A percentile compares a stretch with the other conserved stretches of the same genome.
Evolutionary conservation across 2,888 invertebrate species (phyloP).

Genomic region (Druceiella hillmani): DNA sequence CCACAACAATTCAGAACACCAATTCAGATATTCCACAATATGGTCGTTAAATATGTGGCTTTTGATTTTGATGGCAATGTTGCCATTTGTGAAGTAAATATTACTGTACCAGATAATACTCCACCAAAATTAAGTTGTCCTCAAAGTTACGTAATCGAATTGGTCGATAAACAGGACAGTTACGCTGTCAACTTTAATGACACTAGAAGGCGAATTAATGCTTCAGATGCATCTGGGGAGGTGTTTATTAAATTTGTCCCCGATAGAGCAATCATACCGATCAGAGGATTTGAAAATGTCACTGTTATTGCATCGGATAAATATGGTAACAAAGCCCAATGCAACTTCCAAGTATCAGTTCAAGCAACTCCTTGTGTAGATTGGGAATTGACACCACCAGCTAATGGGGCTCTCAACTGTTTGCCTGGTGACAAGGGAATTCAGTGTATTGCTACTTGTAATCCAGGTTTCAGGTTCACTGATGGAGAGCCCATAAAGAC

Average conservation of each 20-base stretch:
- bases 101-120: conserved; percentile 90
- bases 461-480: conserved; percentile 82
- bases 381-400: conserved; percentile 88
- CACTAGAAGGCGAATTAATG: conserved; percentile 76
- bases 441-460: conserved; percentile 87
- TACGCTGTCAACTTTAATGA: conserved; percentile 91
- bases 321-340: conserved; percentile 82
- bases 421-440: conserved; percentile 75
- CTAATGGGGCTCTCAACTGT: conserved; percentile 84
- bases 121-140: conserved; percentile 88
- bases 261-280: conserved; percentile 77
- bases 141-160: conserved; percentile 89
- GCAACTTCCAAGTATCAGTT: conserved; percentile 90
- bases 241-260: conserved; percentile 78
- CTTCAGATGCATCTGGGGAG: conserved; percentile 84
- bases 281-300: conserved; percentile 86
- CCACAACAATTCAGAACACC: conserved; percentile 89
- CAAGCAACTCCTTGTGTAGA: conserved; percentile 92
- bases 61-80: conserved; percentile 97
- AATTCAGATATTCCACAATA: conserved; percentile 81
- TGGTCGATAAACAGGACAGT: conserved; percentile 84
- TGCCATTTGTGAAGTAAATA: conserved; percentile 94
- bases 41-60: conserved; percentile 91
- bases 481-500: conserved; percentile 86
- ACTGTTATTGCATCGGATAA: conserved; percentile 85